Base-by-base conservation (phyloP, 92 coral and sea anemone species). In the Zoanthus gigantus region DNA sequence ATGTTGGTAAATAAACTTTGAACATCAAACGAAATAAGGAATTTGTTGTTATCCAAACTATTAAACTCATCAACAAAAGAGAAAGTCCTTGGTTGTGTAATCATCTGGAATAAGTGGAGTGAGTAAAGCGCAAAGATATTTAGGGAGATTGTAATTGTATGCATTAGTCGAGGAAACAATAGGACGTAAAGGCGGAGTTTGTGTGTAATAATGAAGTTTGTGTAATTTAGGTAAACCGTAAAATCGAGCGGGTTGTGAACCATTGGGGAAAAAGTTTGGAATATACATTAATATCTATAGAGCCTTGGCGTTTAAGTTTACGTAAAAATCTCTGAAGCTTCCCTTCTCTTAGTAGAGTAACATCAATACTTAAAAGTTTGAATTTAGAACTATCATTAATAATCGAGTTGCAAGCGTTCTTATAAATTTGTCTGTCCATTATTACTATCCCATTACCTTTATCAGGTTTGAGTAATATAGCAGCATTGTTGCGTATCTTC, bases 141-240 rank as follows among this genome's bases (percentile, higher is more conserved):
- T 37, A 37, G 42, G 3, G 42, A 37, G 42, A 37, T 37, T 37
- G 42, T 37, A 37, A 37, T 37, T 37, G 2, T 37, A 37, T 2
- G 42, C 42, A 37, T 37, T 37, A 37, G 42, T 37, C 42, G 42
- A 37, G 4, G 42, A 37, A 37, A 37, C 42, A 37, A 37, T 37
- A 37, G 42, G 42, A 37, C 42, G 42, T 37, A 37, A 37, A 37
- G 42, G 42, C 42, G 56, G 56, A 50, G 72, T n/a, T 66, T 66
- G 72, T n/a, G 32, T 66, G 71, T 65, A 17, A 44, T 47, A 12
- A 32, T 23, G 82, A 34, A 9, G 15, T 76, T 76, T 76, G 54
- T 34, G 82, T 76, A 76, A 76, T 23, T 76, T 76, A 44, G 82
- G 82, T 9, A 76, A 23, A 23, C 82, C 82, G 42, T 47, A 76